These are phyloP conservation scores for Dilophus febrilis DNA, from an alignment of 2,888 invertebrate species.

Conservation along the genomic window DNA sequence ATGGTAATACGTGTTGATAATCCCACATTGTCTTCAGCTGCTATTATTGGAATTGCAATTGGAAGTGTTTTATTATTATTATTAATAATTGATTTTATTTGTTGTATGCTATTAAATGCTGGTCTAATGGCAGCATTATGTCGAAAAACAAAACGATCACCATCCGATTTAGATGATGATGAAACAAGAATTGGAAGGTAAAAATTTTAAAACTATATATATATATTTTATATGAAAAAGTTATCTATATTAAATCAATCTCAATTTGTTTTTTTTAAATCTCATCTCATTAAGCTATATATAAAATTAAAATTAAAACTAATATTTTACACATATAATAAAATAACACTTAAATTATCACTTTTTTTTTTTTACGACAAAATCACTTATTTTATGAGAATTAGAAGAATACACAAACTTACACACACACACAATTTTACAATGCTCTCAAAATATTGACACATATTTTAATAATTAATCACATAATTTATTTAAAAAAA, in stretches of 20 bases:
- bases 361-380: no score
- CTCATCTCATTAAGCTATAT: no score
- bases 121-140: slow-evolving; percentile 54
- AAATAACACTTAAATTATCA: no score
- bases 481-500: not conserved
- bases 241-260: no score
- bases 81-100: slow-evolving; percentile 69
- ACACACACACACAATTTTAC: not conserved
- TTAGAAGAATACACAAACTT: no score
- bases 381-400: no score
- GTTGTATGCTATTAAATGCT: slow-evolving; percentile 47
- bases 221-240: no score
- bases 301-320: no score
- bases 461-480: slow-evolving; percentile 7
- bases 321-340: no score
- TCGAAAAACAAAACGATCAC: slow-evolving; percentile 31
- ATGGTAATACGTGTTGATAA: slow-evolving; percentile 26
- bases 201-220: no score
- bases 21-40: slow-evolving; percentile 32
- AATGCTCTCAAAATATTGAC: no score
- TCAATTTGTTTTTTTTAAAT: no score
- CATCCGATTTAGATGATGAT: slow-evolving; percentile 51
- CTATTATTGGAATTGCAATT: slow-evolving; percentile 73
- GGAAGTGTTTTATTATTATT: slow-evolving; percentile 64
- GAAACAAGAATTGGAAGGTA: slow-evolving; percentile 76